Evolutionary conservation across 2,113 vertebrate species (phyloP).

Genomic region (Cathartes aura): DNA sequence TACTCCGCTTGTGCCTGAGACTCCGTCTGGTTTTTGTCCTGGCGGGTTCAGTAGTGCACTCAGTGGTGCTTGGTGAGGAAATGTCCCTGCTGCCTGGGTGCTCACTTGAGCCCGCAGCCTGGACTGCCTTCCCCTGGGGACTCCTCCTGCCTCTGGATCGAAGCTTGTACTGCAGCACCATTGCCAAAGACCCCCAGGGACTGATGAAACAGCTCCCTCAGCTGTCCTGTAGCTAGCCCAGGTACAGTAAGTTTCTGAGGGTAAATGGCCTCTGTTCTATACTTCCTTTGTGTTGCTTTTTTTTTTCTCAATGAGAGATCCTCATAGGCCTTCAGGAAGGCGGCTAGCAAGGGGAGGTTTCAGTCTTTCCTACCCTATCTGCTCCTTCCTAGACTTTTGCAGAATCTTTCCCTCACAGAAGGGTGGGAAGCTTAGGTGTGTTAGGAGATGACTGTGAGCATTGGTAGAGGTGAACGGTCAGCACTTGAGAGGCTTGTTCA

Average conservation of each 20-base stretch:
- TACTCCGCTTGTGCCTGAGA: neutral
- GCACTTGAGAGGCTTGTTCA: neutral
- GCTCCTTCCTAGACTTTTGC: neutral
- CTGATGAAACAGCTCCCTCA: neutral
- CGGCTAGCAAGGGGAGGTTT: neutral
- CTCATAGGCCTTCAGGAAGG: neutral
- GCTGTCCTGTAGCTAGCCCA: no score
- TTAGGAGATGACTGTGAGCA: neutral
- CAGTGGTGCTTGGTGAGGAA: neutral
- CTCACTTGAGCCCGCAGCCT: no score
- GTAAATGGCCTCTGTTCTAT: neutral
- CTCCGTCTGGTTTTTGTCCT: no score
- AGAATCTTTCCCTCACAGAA: neutral
- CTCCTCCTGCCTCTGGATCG: neutral
- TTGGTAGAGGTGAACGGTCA: neutral
- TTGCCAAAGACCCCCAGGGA: neutral
- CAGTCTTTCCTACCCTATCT: neutral
- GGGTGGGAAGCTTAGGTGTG: neutral
- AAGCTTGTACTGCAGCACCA: neutral
- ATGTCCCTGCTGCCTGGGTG: no score
- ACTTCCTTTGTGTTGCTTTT: rapidly evolving
- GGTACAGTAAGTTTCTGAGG: neutral
- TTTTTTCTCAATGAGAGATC: neutral
- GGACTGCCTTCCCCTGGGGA: neutral
- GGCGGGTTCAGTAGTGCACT: neutral